Percentiles rank a stretch among this genome's conserved stretches.
Evolutionary conservation across 2,888 invertebrate genomes (phyloP).

Genomic region (Chloroclysta siterata): DNA sequence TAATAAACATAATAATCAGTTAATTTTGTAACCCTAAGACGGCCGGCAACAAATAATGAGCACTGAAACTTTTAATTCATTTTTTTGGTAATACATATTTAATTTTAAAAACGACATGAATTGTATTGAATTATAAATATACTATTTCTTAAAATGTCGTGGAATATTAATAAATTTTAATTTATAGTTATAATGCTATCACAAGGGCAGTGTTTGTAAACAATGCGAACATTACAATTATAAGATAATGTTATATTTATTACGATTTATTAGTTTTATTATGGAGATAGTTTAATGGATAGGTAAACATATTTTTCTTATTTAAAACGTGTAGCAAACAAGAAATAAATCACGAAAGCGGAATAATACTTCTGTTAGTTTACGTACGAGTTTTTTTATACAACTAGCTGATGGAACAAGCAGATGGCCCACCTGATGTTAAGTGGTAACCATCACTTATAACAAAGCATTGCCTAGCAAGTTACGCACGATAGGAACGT

Average conservation of each 20-base stretch:
- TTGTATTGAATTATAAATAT: background rate
- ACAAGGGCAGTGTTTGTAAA: constrained; percentile 11
- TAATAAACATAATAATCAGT: too few species aligned
- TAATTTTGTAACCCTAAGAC: background rate
- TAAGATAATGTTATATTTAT: constrained; percentile 13
- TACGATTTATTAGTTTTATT: background rate
- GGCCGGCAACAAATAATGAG: background rate
- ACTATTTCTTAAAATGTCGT: background rate
- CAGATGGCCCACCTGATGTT: too few species aligned
- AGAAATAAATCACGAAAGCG: too few species aligned
- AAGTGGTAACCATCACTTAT: too few species aligned
- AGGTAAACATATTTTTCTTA: background rate
- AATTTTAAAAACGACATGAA: background rate
- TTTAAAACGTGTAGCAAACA: too few species aligned
- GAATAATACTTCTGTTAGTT: too few species aligned
- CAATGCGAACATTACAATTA: constrained; percentile 14
- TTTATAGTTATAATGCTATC: constrained; percentile 3
- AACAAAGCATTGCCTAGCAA: too few species aligned
- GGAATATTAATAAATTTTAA: constrained; percentile 3
- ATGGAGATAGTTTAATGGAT: background rate
- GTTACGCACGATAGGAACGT: too few species aligned
- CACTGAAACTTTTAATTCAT: too few species aligned
- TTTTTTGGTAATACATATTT: background rate
- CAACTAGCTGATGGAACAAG: too few species aligned
- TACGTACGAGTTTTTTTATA: too few species aligned